Base-by-base conservation (phyloP, 37 sponge, comb jelly and placozoan species). In the Theonella swinhoei region DNA sequence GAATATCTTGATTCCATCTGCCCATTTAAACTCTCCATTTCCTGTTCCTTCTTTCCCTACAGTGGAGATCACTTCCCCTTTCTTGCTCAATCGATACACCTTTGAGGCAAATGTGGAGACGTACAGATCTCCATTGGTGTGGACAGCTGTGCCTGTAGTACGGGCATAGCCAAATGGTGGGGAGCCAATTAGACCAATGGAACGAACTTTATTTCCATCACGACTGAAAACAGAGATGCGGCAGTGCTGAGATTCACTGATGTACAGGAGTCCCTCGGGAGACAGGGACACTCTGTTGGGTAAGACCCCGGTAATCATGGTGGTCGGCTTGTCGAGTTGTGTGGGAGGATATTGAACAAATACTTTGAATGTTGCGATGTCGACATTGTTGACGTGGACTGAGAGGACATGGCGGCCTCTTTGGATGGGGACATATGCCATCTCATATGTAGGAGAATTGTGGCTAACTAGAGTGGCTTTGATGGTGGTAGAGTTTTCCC, bases 271-370 rank as follows among this genome's bases (percentile, higher is more conserved):
- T 32, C 69, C 69, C 2, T 32, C 5, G 20, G 69, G 69, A 25
- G 33, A 33, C 3, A 68, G 33, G 20, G 69, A 29, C 1, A 68
- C 34, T 28, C 34, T 2, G 1, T 7, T 33, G 5, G 69, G 69
- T 1, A 4, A 3, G 20, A 33, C 34, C 34, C 33, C 69, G 1
- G 25, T 32, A 68, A 68, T 68, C 34, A 28, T 32, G 20, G 33
- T 68, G 32, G 34, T 32, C 30, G 69, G 69, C 30, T 28, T 68
- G 69, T 32, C 69, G 32, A 68, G 69, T 33, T 68, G 69, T 20
- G 69, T 68, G 69, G 69, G 69, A 32, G 69, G 69, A 3, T 68
- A 32, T 3, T 68, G 69, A 1, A 68, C 69, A 68, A 68, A 68
- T 33, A 68, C 69, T 31, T 29, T 28, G 69, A 68, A 68, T 31